phyloP scores from a whole-genome alignment of 2,797 vertebrate genomes.

The Denticeps clupeoides region DNA sequence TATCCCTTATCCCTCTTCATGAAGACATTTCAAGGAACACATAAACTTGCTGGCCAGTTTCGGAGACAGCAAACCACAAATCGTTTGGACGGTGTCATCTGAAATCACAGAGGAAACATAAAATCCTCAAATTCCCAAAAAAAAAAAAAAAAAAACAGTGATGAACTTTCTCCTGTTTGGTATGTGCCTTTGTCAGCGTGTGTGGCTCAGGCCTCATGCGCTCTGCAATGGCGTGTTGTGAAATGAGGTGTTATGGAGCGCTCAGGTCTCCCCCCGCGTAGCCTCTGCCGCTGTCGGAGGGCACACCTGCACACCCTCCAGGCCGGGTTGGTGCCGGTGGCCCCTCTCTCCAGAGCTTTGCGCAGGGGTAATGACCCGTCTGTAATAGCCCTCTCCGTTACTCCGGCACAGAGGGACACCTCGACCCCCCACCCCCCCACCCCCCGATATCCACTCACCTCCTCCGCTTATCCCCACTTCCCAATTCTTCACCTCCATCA shows the following conservation, averaged over 20 bases:
- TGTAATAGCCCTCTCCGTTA: conserved; percentile 8
- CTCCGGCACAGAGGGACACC: conserved; percentile 4
- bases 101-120: too few relatives aligned
- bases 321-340: background rate
- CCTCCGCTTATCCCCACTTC: background rate
- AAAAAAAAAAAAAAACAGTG: too few relatives aligned
- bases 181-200: background rate
- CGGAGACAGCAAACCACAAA: too few relatives aligned
- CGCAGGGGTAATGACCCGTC: conserved; percentile 10
- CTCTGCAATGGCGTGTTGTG: conserved; percentile 6
- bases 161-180: background rate
- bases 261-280: conserved; percentile 13
- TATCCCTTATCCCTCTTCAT: too few relatives aligned
- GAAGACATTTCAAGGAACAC: too few relatives aligned
- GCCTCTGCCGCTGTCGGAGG: conserved; percentile 13
- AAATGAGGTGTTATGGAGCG: conserved; percentile 25
- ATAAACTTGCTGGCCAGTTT: too few relatives aligned
- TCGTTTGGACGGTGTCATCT: too few relatives aligned
- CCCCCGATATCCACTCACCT: background rate
- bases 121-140: too few relatives aligned
- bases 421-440: conserved; percentile 2
- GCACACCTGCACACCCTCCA: conserved; percentile 19
- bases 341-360: background rate
- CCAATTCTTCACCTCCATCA: background rate
- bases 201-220: background rate